Evolutionary conservation across 2,797 vertebrate species (phyloP).

Genomic region (Sylvia borin): DNA sequence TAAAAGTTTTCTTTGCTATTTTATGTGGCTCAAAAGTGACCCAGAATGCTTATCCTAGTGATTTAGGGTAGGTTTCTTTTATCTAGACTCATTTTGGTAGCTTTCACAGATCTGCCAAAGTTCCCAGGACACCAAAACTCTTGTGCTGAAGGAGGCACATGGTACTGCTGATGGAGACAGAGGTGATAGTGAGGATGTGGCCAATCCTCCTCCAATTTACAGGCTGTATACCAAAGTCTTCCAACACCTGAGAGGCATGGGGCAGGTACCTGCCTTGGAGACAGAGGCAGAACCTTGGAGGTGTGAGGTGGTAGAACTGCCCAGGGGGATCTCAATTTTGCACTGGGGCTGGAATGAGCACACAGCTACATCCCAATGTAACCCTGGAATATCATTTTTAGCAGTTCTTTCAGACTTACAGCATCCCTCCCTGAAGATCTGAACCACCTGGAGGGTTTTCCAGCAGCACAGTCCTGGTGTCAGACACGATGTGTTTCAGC

Average conservation of each 20-base stretch:
- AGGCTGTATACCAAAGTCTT: neutral
- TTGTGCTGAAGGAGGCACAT: neutral
- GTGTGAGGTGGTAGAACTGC: neutral
- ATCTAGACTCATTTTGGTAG: neutral
- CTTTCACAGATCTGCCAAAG: neutral
- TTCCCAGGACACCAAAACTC: neutral
- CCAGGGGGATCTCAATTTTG: neutral
- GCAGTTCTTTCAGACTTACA: neutral
- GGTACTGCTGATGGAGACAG: neutral
- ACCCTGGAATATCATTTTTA: neutral
- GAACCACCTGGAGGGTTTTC: neutral
- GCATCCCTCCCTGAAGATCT: neutral
- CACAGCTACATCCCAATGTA: fast-evolving
- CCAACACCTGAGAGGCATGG: neutral
- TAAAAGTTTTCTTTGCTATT: neutral
- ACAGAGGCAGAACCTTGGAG: neutral
- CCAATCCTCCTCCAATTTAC: neutral
- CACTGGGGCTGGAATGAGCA: neutral
- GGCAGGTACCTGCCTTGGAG: neutral
- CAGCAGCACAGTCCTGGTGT: neutral
- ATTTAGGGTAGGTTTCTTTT: neutral
- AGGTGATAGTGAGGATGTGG: neutral
- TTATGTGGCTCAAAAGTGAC: neutral
- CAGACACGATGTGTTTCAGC: neutral
- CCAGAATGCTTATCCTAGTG: neutral